Evolutionary conservation across 2,797 vertebrate species (phyloP).

Genomic region (Smutsia gigantea): DNA sequence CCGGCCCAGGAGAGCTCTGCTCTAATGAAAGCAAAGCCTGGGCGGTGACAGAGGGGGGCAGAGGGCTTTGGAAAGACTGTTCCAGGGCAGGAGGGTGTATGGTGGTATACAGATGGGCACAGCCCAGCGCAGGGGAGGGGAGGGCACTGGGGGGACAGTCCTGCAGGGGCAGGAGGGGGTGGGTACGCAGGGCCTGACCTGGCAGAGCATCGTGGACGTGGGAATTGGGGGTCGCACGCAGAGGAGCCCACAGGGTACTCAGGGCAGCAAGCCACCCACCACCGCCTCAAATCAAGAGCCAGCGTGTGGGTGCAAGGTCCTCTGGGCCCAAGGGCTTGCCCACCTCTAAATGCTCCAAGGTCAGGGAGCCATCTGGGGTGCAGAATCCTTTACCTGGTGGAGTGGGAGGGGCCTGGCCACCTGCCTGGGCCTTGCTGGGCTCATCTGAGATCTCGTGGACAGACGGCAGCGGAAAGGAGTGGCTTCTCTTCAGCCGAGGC

Average conservation of each 20-base stretch:
- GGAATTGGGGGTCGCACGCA: fast-evolving
- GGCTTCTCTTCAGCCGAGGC: constrained; percentile 62
- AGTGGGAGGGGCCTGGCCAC: not conserved
- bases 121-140: not conserved
- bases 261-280: not conserved
- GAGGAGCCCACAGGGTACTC: not conserved
- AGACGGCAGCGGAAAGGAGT: constrained; percentile 54
- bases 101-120: no score
- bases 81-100: not conserved
- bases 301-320: fast-evolving
- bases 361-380: not conserved
- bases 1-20: not conserved
- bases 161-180: no score
- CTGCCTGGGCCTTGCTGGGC: not conserved
- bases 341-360: not conserved
- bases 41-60: no score
- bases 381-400: constrained; percentile 40
- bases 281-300: no score
- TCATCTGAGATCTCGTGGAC: not conserved
- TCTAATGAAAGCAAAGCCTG: not conserved
- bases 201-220: fast-evolving
- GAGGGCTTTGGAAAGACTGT: not conserved
- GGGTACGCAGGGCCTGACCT: no score
- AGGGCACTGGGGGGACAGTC: not conserved
- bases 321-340: fast-evolving